Evolutionary conservation across 1,140 invertebrate genomes (phyloP).

Genomic region (Theocolax elegans): DNA sequence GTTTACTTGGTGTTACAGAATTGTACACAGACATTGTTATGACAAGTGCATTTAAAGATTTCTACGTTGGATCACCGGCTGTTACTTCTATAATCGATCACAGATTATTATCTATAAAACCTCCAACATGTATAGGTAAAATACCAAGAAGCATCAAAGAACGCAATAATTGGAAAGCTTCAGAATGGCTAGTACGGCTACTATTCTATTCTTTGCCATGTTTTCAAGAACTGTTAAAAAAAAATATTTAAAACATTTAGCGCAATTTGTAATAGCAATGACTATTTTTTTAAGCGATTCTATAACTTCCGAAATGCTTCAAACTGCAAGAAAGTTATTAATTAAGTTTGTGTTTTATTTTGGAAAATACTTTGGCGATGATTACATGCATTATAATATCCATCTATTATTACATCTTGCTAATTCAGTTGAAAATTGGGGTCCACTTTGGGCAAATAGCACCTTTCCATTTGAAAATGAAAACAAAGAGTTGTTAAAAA

Average conservation of each 20-base stretch:
- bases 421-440: slow-evolving; percentile 28
- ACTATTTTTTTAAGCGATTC: slow-evolving; percentile 37
- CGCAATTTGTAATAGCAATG: slow-evolving; percentile 28
- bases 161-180: slow-evolving; percentile 37
- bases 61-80: slow-evolving; percentile 17
- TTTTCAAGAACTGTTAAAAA: slow-evolving; percentile 21
- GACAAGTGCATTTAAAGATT: neutral
- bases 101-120: slow-evolving; percentile 19
- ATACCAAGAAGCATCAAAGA: slow-evolving; percentile 5
- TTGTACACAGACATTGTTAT: slow-evolving; percentile 27
- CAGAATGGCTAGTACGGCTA: slow-evolving; percentile 42
- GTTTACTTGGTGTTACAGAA: slow-evolving; percentile 25
- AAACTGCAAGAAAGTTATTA: slow-evolving; percentile 23
- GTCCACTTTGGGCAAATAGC: too few relatives aligned
- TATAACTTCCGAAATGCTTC: slow-evolving; percentile 27
- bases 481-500: too few relatives aligned
- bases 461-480: too few relatives aligned
- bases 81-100: slow-evolving; percentile 6
- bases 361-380: slow-evolving; percentile 28
- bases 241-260: slow-evolving; percentile 38
- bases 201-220: slow-evolving; percentile 34
- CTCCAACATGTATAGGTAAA: neutral
- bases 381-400: slow-evolving; percentile 41
- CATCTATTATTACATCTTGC: slow-evolving; percentile 42
- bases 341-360: slow-evolving; percentile 27